Conservation (phyloP, 2,888 invertebrate species). For the Phalangium opilio region DNA sequence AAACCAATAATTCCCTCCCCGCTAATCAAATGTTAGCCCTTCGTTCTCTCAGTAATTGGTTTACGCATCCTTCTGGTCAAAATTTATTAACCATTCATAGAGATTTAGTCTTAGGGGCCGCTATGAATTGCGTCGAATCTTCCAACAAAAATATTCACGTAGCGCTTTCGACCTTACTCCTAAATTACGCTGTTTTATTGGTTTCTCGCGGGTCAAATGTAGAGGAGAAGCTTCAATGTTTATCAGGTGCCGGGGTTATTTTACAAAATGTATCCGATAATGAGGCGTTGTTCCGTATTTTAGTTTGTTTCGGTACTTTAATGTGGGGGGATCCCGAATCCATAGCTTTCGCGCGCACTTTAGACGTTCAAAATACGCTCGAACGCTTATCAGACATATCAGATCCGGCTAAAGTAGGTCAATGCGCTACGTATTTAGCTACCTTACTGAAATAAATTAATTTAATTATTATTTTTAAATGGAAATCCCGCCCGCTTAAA, state of each 20-base stretch:
- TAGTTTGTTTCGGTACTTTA: conserved; percentile 63
- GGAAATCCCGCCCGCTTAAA: no score
- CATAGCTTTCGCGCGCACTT: not conserved
- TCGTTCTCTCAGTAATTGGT: conserved; percentile 65
- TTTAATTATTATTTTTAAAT: no score
- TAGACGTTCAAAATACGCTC: not conserved
- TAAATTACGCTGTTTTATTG: conserved; percentile 49
- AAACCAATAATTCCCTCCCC: conserved; percentile 37
- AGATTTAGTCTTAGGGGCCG: conserved; percentile 22
- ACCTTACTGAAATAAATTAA: no score
- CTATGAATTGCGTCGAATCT: conserved; percentile 18
- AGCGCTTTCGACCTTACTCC: conserved; percentile 51
- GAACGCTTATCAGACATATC: no score
- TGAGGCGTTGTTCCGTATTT: conserved; percentile 57
- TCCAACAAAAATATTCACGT: conserved; percentile 41
- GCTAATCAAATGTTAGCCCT: conserved; percentile 64
- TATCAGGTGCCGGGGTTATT: conserved; percentile 16
- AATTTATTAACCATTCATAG: conserved; percentile 19
- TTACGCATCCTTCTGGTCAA: conserved; percentile 41
- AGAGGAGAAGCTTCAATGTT: conserved; percentile 21
- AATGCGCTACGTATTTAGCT: no score
- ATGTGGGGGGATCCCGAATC: not conserved
- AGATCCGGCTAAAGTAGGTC: no score
- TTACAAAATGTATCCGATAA: conserved; percentile 39
- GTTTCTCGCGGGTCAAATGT: conserved; percentile 10